phyloP scores from a whole-genome alignment of 2,888 invertebrate species.

The Brachypterus glaber region DNA sequence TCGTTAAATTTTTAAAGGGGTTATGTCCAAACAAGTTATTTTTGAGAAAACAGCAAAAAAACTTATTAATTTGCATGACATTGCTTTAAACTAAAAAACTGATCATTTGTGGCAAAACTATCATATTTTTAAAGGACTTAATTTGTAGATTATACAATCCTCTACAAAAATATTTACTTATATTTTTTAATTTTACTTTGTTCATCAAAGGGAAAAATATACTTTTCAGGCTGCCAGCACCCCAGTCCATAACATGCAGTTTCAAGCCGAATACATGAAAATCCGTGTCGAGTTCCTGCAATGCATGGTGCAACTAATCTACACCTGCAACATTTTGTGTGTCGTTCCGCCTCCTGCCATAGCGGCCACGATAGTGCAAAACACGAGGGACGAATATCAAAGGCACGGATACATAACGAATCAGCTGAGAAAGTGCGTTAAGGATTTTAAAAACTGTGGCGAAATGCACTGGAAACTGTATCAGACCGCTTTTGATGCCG shows the following conservation, averaged over 20 bases:
- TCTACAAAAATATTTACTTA: too few relatives aligned
- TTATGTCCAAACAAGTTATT: too few relatives aligned
- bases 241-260: conserved; percentile 53
- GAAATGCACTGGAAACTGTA: conserved; percentile 68
- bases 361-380: conserved; percentile 71
- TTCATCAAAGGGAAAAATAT: too few relatives aligned
- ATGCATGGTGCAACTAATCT: conserved; percentile 51
- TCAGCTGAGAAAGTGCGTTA: conserved; percentile 66
- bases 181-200: too few relatives aligned
- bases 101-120: too few relatives aligned
- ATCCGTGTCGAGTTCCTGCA: conserved; percentile 69
- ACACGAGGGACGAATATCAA: conserved; percentile 67
- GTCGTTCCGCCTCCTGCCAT: conserved; percentile 91
- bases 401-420: conserved; percentile 71
- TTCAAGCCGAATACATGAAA: conserved; percentile 68
- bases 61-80: too few relatives aligned
- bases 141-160: too few relatives aligned
- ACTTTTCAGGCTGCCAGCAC: conserved; percentile 56
- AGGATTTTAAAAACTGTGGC: conserved; percentile 61
- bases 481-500: conserved; percentile 78
- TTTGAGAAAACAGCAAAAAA: too few relatives aligned
- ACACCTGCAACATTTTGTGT: conserved; percentile 66
- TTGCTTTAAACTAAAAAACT: too few relatives aligned
- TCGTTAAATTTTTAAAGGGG: conserved; percentile 6
- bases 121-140: too few relatives aligned